These are phyloP conservation scores for Ditula angustiorana DNA, from an alignment of 2,888 invertebrate species.

Conservation along the genomic window DNA sequence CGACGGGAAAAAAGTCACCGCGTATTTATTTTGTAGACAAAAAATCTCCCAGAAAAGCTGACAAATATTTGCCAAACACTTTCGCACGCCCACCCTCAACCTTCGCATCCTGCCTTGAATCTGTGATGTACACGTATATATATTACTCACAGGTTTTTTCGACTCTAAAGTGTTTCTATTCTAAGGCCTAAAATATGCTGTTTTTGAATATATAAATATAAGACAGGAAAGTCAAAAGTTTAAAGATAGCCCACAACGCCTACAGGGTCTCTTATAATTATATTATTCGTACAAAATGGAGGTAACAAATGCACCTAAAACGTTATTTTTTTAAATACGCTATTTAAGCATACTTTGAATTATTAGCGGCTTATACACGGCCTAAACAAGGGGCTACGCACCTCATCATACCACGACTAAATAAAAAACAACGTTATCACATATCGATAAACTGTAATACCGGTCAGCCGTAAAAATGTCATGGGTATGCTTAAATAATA, in stretches of 20 bases:
- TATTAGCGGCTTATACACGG: too few species aligned
- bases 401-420: background rate
- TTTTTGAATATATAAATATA: too few species aligned
- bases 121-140: slow-evolving; percentile 20
- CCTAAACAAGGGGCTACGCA: too few species aligned
- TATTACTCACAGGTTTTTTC: slow-evolving; percentile 1
- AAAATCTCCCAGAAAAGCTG: slow-evolving; percentile 36
- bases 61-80: slow-evolving; percentile 40
- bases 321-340: too few species aligned
- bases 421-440: background rate
- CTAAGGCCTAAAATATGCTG: too few species aligned
- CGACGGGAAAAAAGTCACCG: slow-evolving; percentile 21
- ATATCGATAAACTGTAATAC: slow-evolving; percentile 19
- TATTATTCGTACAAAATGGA: too few species aligned
- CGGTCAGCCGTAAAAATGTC: slow-evolving; percentile 35
- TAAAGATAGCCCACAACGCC: too few species aligned
- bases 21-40: slow-evolving; percentile 39
- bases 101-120: slow-evolving; percentile 30
- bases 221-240: background rate
- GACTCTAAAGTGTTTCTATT: background rate
- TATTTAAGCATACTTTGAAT: too few species aligned
- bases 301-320: too few species aligned
- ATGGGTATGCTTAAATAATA: slow-evolving; percentile 44
- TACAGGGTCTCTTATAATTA: too few species aligned
- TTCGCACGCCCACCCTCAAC: slow-evolving; percentile 28